Evolutionary conservation across 2,797 vertebrate genomes (phyloP), one percentile per base, ranked within the genome.

Genomic region (Melanotaenia trifasciata): DNA sequence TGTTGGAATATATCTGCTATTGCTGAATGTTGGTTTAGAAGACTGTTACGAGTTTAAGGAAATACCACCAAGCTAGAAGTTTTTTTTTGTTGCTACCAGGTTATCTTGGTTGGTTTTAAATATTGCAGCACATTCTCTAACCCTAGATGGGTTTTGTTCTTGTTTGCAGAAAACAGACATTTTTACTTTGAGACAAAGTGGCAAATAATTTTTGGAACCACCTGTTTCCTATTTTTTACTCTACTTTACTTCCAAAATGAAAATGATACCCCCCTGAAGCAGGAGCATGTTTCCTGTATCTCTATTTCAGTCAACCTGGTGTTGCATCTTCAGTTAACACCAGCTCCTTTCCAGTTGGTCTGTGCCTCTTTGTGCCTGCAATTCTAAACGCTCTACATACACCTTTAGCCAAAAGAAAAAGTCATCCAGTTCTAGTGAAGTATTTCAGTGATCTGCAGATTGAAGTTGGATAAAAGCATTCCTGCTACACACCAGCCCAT

Each of bases 401-500:
- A 2, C 62, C 60, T 61, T 64, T 45, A 16, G 45, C 62, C 43
- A 64, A 30, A 56, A 32, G 16, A 32, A 18, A 22, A 50, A 74
- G 45, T 33, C 33, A 75, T 60, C 47, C 58, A 70, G 73, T 64
- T 56, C 65, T 66, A 57, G 64, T 11, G 24, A 35, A 82, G 56
- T 67, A 64, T 76, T 72, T 76, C 64, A 67, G 74, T 67, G 77
- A 30, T 64, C 13, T 70, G 51, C 73, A 62, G 72, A 70, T 28
- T 18, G 58, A 35, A 57, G 40, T 58, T 72, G 38, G 62, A 76
- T 70, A 76, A 77, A 74, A 70, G 62, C 72, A 38, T 80, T 84
- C 60, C 76, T 18, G 2, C 70, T 67, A 53, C 56, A 76, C 61
- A 83, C 68, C 53, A 81, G 73, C 74, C 77, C 80, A 84, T 87